Evolutionary conservation across 2,797 vertebrate species (phyloP).

Genomic region (Lycodopsis pacificus): DNA sequence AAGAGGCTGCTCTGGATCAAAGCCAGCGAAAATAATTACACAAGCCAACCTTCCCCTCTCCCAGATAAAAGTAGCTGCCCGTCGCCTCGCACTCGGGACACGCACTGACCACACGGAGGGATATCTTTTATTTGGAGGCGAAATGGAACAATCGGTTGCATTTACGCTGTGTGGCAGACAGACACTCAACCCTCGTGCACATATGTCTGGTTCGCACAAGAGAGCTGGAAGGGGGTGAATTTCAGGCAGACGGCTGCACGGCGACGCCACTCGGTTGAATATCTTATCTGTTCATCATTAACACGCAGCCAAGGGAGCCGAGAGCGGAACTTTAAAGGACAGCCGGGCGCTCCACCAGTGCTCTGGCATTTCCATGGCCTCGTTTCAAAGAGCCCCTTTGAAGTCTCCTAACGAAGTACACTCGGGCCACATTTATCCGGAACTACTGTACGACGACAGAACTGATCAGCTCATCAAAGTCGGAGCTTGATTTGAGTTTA

Average conservation of each 20-base stretch:
- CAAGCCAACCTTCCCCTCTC: constrained; percentile 54
- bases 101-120: constrained; percentile 14
- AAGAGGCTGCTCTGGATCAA: constrained; percentile 81
- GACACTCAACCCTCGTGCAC: neutral
- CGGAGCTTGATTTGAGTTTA: constrained; percentile 34
- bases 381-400: constrained; percentile 73
- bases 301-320: constrained; percentile 71
- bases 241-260: constrained; percentile 51
- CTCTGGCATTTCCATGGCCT: constrained; percentile 71
- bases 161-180: constrained; percentile 24
- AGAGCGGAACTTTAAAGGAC: constrained; percentile 72
- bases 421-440: constrained; percentile 62
- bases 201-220: constrained; percentile 32
- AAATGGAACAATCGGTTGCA: constrained; percentile 40
- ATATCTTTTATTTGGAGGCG: constrained; percentile 28
- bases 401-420: constrained; percentile 69
- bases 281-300: constrained; percentile 83
- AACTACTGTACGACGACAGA: constrained; percentile 55
- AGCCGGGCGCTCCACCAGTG: constrained; percentile 57
- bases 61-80: constrained; percentile 65
- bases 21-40: constrained; percentile 84
- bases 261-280: constrained; percentile 71
- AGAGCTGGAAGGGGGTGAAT: constrained; percentile 28
- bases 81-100: constrained; percentile 57
- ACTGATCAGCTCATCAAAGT: constrained; percentile 63